Conservation (phyloP, 64 coral and sea anemone genomes). For the Stichodactyla helianthus region DNA sequence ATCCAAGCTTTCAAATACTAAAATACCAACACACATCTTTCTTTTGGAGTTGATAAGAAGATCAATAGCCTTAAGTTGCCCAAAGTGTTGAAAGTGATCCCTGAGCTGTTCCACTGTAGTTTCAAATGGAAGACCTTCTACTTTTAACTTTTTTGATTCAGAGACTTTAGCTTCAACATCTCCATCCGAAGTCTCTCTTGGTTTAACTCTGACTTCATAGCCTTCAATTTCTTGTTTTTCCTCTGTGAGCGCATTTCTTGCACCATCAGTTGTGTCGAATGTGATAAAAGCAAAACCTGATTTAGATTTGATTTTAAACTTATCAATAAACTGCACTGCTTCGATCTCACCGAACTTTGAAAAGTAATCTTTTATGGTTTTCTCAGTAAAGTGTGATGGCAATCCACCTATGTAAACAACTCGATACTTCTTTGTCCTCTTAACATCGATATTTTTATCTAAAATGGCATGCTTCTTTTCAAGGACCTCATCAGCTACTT, state of each 20-base stretch:
- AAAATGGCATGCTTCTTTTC: not conserved
- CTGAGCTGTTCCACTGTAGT: slow-evolving; percentile 21
- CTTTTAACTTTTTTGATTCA: slow-evolving; percentile 8
- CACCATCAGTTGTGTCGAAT: not conserved
- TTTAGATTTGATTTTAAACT: not conserved
- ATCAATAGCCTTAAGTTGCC: slow-evolving; percentile 12
- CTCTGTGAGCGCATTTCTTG: not conserved
- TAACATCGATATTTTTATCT: not conserved
- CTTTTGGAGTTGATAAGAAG: slow-evolving; percentile 16
- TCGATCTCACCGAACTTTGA: slow-evolving; percentile 3
- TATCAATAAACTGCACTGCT: slow-evolving; percentile 20
- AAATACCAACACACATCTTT: slow-evolving; percentile 19
- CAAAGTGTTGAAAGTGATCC: slow-evolving; percentile 12
- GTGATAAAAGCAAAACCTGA: slow-evolving; percentile 28
- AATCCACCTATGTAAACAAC: slow-evolving; percentile 20
- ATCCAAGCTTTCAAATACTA: slow-evolving; percentile 1
- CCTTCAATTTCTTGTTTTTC: slow-evolving; percentile 13
- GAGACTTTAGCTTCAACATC: not conserved
- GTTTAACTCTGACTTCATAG: not conserved
- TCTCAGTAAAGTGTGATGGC: slow-evolving; percentile 20
- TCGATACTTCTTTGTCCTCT: not conserved
- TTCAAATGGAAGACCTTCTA: slow-evolving; percentile 10
- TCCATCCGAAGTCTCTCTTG: not conserved
- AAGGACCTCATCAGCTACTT: not conserved
- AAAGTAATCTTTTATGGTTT: slow-evolving; percentile 3